Conservation (phyloP, 2,113 vertebrate genomes). For the Notarius lentiginosus region DNA sequence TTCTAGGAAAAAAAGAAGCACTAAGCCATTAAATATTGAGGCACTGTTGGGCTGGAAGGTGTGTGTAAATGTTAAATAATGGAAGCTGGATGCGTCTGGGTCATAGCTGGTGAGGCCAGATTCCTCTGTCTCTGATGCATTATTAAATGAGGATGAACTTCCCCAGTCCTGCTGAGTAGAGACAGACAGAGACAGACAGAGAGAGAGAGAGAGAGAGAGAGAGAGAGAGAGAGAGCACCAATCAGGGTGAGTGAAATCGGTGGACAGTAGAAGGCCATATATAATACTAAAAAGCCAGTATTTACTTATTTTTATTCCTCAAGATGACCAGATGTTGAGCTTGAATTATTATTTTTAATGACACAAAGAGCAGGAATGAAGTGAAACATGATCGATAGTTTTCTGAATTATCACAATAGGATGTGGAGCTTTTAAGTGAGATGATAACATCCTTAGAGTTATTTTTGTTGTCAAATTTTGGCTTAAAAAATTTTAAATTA, state of each 20-base stretch:
- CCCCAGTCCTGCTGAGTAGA: conserved; percentile 74
- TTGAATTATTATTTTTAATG: background rate
- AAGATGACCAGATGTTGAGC: background rate
- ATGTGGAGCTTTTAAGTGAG: background rate
- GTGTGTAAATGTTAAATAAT: conserved; percentile 99
- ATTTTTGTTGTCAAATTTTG: background rate
- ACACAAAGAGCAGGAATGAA: background rate
- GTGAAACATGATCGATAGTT: background rate
- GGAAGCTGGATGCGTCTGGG: conserved; percentile 84
- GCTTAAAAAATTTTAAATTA: background rate
- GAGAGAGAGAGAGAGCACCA: conserved; percentile 42
- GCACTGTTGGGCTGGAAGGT: conserved; percentile 95
- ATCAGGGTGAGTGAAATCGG: background rate
- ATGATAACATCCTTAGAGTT: background rate
- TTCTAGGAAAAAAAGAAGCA: conserved; percentile 19
- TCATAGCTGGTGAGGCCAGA: conserved; percentile 86
- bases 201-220: background rate
- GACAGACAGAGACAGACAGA: background rate
- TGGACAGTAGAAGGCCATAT: conserved; percentile 3
- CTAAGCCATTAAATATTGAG: conserved; percentile 94
- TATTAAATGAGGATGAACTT: conserved; percentile 99
- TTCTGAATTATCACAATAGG: background rate
- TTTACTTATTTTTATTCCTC: background rate
- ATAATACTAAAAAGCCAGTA: background rate
- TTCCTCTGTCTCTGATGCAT: conserved; percentile 93